Conservation (phyloP, 2,888 invertebrate species). For the Drosophila austrosaltans region DNA sequence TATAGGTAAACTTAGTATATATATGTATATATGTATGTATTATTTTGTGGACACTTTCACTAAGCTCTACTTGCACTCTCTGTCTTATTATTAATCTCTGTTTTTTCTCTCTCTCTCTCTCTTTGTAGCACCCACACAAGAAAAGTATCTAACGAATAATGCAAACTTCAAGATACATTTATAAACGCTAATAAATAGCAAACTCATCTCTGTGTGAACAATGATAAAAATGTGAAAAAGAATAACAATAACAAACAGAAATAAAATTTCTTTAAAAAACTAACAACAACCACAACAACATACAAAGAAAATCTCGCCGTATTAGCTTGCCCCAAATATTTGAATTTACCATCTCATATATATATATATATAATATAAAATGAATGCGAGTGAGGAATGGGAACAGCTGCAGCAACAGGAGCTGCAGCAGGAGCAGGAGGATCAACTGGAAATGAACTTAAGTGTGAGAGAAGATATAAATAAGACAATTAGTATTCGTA, state of each 20-base stretch:
- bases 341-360: conserved; percentile 48
- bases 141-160: conserved; percentile 13
- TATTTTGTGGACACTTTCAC: conserved; percentile 45
- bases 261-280: neutral
- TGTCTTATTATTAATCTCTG: conserved; percentile 3
- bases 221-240: conserved; percentile 58
- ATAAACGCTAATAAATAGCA: conserved; percentile 42
- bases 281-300: conserved; percentile 25
- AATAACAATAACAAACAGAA: conserved; percentile 7
- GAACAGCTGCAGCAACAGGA: conserved; percentile 29
- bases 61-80: neutral
- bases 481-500: conserved; percentile 49
- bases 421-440: conserved; percentile 25
- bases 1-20: neutral
- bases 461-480: conserved; percentile 31
- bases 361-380: conserved; percentile 20
- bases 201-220: conserved; percentile 22
- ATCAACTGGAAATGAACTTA: neutral
- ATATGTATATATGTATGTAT: neutral
- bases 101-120: neutral
- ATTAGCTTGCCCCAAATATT: conserved; percentile 53
- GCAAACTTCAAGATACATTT: conserved; percentile 41
- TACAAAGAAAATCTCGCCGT: conserved; percentile 6
- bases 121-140: conserved; percentile 19
- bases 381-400: conserved; percentile 42